These are phyloP conservation scores for Drosophila nannoptera DNA, from an alignment of 1,140 invertebrate species.

Conservation along the genomic window DNA sequence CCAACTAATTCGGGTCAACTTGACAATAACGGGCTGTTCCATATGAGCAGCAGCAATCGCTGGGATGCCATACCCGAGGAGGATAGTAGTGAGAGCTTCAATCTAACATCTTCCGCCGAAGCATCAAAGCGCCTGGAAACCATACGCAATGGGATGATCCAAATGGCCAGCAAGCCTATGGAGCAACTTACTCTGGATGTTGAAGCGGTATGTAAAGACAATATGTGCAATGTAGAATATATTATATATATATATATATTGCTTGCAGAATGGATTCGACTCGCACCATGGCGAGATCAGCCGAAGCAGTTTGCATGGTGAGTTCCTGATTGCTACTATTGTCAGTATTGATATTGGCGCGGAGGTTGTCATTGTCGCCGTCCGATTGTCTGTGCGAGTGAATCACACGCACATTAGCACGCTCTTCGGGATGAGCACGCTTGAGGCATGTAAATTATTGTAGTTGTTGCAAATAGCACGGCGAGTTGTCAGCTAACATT, in stretches of 20 bases:
- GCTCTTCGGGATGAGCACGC: constrained; percentile 29
- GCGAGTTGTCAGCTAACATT: constrained; percentile 30
- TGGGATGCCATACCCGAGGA: constrained; percentile 76
- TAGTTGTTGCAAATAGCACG: constrained; percentile 29
- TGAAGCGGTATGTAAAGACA: constrained; percentile 82
- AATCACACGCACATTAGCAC: constrained; percentile 49
- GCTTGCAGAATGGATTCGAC: constrained; percentile 83
- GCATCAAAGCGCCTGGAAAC: constrained; percentile 62
- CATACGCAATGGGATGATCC: constrained; percentile 69
- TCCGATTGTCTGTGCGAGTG: constrained; percentile 32
- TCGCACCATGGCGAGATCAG: constrained; percentile 77
- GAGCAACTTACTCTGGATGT: constrained; percentile 81
- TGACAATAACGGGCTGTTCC: constrained; percentile 60
- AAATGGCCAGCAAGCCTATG: constrained; percentile 51
- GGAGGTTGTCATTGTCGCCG: constrained; percentile 6
- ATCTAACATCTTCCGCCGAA: constrained; percentile 64
- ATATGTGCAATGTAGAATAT: neutral
- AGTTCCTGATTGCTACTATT: constrained; percentile 46
- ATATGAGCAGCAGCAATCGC: constrained; percentile 57
- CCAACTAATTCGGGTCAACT: constrained; percentile 63
- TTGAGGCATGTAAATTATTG: constrained; percentile 40
- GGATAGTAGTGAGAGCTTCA: constrained; percentile 65
- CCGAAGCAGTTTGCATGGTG: constrained; percentile 58
- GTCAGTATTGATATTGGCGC: neutral
- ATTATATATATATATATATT: neutral